Conservation (phyloP, 1,140 invertebrate species). For the Cydia pomonella region DNA sequence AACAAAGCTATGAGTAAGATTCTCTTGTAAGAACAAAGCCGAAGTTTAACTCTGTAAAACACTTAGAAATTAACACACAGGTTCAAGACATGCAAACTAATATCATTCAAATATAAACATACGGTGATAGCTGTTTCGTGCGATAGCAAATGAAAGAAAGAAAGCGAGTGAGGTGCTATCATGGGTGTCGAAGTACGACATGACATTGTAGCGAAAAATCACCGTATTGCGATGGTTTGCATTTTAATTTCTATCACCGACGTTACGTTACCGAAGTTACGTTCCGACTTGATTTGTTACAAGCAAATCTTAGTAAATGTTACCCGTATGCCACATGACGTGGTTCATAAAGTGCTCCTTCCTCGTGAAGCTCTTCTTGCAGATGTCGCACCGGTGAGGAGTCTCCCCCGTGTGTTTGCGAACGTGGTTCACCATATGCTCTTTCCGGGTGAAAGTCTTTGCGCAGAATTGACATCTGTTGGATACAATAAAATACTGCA, state of each 20-base stretch:
- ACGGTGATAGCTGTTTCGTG: too few relatives aligned
- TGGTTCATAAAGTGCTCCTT: conserved; percentile 96
- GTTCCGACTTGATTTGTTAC: not conserved
- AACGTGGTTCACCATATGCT: conserved; percentile 92
- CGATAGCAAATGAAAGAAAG: too few relatives aligned
- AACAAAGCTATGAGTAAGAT: not conserved
- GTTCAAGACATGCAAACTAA: too few relatives aligned
- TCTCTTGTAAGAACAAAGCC: not conserved
- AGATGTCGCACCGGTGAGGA: conserved; percentile 87
- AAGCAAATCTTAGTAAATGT: conserved; percentile 15
- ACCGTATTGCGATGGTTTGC: too few relatives aligned
- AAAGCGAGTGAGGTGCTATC: too few relatives aligned
- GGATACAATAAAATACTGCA: not conserved
- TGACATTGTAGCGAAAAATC: too few relatives aligned
- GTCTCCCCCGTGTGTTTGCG: conserved; percentile 91
- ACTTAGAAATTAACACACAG: not conserved
- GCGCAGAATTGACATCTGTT: conserved; percentile 90
- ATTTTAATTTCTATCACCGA: too few relatives aligned
- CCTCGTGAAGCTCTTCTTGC: conserved; percentile 91
- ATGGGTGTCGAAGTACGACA: too few relatives aligned
- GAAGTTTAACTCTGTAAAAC: not conserved
- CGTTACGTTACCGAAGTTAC: too few relatives aligned
- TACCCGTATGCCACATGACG: conserved; percentile 83
- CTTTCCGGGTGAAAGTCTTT: conserved; percentile 92
- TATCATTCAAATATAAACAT: too few relatives aligned